Conservation (phyloP, 2,888 invertebrate species). For the Standfussiana lucernea region DNA sequence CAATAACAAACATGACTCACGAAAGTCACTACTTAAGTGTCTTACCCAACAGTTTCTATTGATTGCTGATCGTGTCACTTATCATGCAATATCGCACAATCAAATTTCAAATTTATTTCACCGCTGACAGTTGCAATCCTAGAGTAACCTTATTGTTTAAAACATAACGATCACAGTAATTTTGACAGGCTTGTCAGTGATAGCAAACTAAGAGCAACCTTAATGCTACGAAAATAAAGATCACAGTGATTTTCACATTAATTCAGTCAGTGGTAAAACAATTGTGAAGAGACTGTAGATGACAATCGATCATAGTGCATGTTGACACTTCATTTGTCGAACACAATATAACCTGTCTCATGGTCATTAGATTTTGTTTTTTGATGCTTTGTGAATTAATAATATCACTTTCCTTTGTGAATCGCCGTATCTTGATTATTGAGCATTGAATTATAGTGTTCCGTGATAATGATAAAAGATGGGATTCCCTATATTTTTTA, state of each 20-base stretch:
- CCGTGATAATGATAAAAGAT: no score
- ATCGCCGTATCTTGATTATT: background rate
- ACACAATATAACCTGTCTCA: conserved; percentile 17
- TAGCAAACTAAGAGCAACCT: background rate
- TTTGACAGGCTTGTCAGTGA: background rate
- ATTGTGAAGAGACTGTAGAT: background rate
- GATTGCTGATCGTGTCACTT: conserved; percentile 8
- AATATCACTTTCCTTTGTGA: conserved; percentile 23
- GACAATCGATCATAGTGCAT: conserved; percentile 40
- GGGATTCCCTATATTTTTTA: no score
- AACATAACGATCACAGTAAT: background rate
- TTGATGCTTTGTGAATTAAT: conserved; percentile 13
- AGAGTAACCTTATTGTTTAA: background rate
- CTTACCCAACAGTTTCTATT: conserved; percentile 14
- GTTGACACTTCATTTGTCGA: conserved; percentile 52
- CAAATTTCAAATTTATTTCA: background rate
- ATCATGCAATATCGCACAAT: conserved; percentile 17
- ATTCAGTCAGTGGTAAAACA: background rate
- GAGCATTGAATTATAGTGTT: no score
- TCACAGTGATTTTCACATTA: background rate
- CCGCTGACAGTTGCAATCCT: background rate
- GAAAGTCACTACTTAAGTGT: background rate
- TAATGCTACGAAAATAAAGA: background rate
- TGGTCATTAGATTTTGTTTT: conserved; percentile 21
- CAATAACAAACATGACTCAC: conserved; percentile 33